These are phyloP conservation scores for Geotrupes spiniger DNA, from an alignment of 2,888 invertebrate genomes.

Conservation along the genomic window DNA sequence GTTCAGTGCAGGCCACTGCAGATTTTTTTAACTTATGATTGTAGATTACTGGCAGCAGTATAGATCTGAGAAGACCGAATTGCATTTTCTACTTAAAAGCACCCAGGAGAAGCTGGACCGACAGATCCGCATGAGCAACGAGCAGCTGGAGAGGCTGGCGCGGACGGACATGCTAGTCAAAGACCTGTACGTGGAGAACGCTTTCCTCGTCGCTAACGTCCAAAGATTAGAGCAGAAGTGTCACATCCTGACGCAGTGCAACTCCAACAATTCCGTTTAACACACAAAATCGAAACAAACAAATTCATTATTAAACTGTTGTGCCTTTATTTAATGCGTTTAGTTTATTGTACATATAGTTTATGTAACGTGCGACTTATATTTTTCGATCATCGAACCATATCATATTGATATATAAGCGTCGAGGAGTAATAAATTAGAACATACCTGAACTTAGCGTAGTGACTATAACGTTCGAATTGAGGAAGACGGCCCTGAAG, in stretches of 20 bases:
- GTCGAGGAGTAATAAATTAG: slow-evolving; percentile 8
- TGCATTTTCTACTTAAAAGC: slow-evolving; percentile 54
- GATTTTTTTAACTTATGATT: too few species aligned
- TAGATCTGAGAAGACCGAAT: slow-evolving; percentile 54
- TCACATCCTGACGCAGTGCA: slow-evolving; percentile 51
- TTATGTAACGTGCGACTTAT: slow-evolving; percentile 1
- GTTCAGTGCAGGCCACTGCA: too few species aligned
- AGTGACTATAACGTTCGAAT: too few species aligned
- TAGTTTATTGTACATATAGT: slow-evolving; percentile 5
- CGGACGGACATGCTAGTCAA: slow-evolving; percentile 74
- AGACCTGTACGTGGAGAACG: slow-evolving; percentile 82
- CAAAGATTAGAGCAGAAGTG: slow-evolving; percentile 58
- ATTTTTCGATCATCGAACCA: slow-evolving; percentile 8
- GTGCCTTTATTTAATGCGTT: slow-evolving; percentile 20
- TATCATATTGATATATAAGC: slow-evolving; percentile 24
- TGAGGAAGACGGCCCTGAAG: slow-evolving; percentile 5
- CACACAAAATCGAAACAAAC: neutral
- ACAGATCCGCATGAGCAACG: slow-evolving; percentile 54
- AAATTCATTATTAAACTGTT: slow-evolving; percentile 16
- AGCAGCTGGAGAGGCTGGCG: slow-evolving; percentile 66
- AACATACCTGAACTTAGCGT: slow-evolving; percentile 4
- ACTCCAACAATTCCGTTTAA: slow-evolving; percentile 45
- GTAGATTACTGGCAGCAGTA: slow-evolving; percentile 58
- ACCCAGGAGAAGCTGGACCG: slow-evolving; percentile 57
- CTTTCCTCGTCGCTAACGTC: slow-evolving; percentile 67